phyloP scores from a whole-genome alignment of 1,140 invertebrate species.

The Achatina immaculata region DNA sequence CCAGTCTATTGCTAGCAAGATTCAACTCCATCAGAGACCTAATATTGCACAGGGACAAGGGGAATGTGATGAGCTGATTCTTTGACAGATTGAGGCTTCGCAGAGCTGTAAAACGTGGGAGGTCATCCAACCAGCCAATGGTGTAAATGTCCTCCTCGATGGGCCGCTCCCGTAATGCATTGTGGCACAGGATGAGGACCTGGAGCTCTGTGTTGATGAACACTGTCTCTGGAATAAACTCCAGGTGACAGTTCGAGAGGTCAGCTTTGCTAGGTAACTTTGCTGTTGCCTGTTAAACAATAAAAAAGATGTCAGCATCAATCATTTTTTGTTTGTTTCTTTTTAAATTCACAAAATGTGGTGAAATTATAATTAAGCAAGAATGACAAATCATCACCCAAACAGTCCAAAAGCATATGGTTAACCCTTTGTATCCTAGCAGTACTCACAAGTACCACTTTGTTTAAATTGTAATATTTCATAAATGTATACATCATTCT shows the following conservation, averaged over 20 bases:
- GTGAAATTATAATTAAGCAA: not conserved
- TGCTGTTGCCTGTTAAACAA: conserved; percentile 63
- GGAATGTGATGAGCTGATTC: conserved; percentile 66
- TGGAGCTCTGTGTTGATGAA: conserved; percentile 69
- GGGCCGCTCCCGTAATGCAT: conserved; percentile 66
- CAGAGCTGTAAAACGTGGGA: conserved; percentile 61
- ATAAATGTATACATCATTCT: too few relatives aligned
- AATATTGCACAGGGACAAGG: conserved; percentile 63
- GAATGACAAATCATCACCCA: not conserved
- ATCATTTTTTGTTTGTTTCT: not conserved
- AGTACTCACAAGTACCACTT: too few relatives aligned
- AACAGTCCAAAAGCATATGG: not conserved
- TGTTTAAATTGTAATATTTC: too few relatives aligned
- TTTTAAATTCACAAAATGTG: not conserved
- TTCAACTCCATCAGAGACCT: conserved; percentile 68
- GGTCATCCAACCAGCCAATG: conserved; percentile 53
- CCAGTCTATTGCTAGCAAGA: conserved; percentile 68
- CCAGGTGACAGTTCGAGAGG: conserved; percentile 69
- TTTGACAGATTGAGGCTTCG: conserved; percentile 69
- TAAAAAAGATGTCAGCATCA: conserved; percentile 6
- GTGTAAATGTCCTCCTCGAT: conserved; percentile 71
- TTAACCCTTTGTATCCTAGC: too few relatives aligned
- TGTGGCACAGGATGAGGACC: conserved; percentile 69
- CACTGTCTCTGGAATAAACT: conserved; percentile 69
- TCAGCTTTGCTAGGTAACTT: conserved; percentile 70